Evolutionary conservation across 2,113 vertebrate species (phyloP).

Genomic region (Thalassoma bifasciatum): DNA sequence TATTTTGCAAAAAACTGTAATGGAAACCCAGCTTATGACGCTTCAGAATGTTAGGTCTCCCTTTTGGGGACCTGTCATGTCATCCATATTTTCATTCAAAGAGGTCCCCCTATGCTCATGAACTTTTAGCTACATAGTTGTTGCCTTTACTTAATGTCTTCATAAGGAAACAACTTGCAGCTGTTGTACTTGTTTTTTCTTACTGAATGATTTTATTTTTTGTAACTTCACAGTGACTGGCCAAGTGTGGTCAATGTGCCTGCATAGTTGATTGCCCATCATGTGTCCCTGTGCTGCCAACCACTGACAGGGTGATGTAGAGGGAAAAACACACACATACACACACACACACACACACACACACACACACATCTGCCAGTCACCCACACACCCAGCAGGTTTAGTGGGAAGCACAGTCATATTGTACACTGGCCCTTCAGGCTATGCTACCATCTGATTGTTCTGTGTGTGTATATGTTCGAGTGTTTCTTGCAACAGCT

Average conservation of each 20-base stretch:
- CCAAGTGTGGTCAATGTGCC: neutral
- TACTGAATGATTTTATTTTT: too few species aligned
- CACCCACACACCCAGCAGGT: constrained; percentile 19
- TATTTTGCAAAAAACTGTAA: too few species aligned
- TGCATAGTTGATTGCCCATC: neutral
- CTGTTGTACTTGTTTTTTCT: too few species aligned
- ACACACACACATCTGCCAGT: constrained; percentile 34
- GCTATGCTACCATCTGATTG: constrained; percentile 18
- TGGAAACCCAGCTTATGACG: too few species aligned
- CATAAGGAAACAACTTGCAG: too few species aligned
- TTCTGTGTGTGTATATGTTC: neutral
- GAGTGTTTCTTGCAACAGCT: constrained; percentile 28
- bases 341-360: too few species aligned
- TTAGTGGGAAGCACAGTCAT: constrained; percentile 14
- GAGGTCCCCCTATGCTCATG: too few species aligned
- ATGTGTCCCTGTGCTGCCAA: constrained; percentile 2
- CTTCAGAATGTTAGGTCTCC: too few species aligned
- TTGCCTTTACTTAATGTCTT: too few species aligned
- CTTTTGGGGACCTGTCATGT: too few species aligned
- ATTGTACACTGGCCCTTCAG: constrained; percentile 21
- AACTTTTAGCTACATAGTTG: too few species aligned
- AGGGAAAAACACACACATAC: neutral
- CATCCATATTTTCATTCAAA: too few species aligned
- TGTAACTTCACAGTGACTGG: neutral
- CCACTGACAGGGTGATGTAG: neutral